Conservation (phyloP, 2,113 vertebrate genomes). For the Sinocyclocheilus anshuiensis region DNA sequence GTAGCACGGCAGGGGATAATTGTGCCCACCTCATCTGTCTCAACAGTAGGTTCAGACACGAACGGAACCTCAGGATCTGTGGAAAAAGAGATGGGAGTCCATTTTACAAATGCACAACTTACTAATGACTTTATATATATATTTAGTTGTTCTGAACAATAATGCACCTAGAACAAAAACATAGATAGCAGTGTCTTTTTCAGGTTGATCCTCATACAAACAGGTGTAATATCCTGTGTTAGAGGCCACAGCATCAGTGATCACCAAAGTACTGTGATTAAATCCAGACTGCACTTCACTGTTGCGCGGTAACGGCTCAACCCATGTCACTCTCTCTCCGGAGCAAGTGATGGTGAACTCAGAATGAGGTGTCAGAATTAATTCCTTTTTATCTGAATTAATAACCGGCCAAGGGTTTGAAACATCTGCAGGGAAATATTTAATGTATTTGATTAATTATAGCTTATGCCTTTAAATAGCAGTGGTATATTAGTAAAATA, state of each 20-base stretch:
- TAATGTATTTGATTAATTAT: not conserved
- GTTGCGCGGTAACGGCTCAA: constrained; percentile 73
- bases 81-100: constrained; percentile 2
- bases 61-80: constrained; percentile 80
- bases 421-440: constrained; percentile 46
- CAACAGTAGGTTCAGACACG: constrained; percentile 76
- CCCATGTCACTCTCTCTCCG: constrained; percentile 85
- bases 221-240: constrained; percentile 86
- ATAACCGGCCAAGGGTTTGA: constrained; percentile 75
- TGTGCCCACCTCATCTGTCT: constrained; percentile 58
- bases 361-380: constrained; percentile 79
- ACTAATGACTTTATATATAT: too few species aligned
- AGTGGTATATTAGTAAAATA: too few species aligned
- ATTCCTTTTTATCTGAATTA: constrained; percentile 75
- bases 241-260: constrained; percentile 75
- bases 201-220: constrained; percentile 71
- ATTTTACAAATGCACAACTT: not conserved
- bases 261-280: constrained; percentile 80
- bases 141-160: not conserved
- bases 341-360: constrained; percentile 85
- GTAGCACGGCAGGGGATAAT: constrained; percentile 87
- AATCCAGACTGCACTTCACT: constrained; percentile 77
- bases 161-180: constrained; percentile 87
- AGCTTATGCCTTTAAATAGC: too few species aligned
- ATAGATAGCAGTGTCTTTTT: constrained; percentile 80